phyloP scores from a whole-genome alignment of 2,797 vertebrate genomes.

The Etheostoma perlongum region DNA sequence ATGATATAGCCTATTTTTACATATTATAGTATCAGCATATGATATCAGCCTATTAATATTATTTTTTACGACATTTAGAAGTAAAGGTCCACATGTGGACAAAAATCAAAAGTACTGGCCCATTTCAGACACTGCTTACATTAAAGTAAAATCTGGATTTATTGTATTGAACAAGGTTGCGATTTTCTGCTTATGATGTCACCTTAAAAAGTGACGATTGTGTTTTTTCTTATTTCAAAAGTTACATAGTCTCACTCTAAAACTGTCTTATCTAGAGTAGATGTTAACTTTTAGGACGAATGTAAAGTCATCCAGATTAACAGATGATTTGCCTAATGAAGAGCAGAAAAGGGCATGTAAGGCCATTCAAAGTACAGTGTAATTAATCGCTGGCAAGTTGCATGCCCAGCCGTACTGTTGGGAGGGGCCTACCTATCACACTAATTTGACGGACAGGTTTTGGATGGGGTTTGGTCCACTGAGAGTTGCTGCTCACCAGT shows the following conservation, averaged over 20 bases:
- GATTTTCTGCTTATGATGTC: not conserved
- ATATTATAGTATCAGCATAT: no score
- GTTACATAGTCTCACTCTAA: not conserved
- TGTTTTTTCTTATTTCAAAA: not conserved
- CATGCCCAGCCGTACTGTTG: conserved; percentile 42
- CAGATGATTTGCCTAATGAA: conserved; percentile 5
- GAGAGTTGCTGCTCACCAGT: conserved; percentile 63
- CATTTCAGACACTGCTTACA: not conserved
- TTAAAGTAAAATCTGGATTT: not conserved
- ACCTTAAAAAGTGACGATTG: not conserved
- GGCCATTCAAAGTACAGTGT: conserved; percentile 43
- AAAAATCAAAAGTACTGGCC: no score
- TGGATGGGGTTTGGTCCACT: conserved; percentile 73
- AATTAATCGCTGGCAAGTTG: conserved; percentile 60
- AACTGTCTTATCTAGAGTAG: not conserved
- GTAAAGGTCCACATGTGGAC: no score
- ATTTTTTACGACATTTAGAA: no score
- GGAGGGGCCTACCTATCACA: conserved; percentile 55
- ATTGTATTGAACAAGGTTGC: not conserved
- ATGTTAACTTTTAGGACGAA: conserved; percentile 9
- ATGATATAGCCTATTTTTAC: no score
- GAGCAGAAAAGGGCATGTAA: conserved; percentile 34
- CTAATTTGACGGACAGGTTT: conserved; percentile 69
- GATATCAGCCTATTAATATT: no score
- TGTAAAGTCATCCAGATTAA: conserved; percentile 29